Evolutionary conservation across 2,888 invertebrate species (phyloP).

Genomic region (Brenthis hecate): DNA sequence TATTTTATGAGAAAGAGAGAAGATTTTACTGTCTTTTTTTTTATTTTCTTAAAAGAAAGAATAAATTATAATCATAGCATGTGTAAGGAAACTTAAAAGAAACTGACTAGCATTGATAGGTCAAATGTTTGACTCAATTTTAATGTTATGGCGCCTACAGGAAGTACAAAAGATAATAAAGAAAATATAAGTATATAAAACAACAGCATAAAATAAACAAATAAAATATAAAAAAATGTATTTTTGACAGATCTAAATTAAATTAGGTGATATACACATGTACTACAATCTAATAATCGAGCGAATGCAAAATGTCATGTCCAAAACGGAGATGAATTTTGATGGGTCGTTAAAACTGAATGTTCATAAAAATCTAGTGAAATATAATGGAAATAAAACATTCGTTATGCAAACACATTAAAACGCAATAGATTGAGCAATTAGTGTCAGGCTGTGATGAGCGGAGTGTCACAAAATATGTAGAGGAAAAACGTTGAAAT

Average conservation of each 20-base stretch:
- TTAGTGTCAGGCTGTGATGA: constrained; percentile 51
- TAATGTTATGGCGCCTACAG: too few species aligned
- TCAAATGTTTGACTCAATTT: too few species aligned
- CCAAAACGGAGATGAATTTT: constrained; percentile 15
- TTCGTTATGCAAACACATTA: constrained; percentile 62
- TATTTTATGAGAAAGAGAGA: too few species aligned
- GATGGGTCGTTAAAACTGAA: constrained; percentile 22
- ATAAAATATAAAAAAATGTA: too few species aligned
- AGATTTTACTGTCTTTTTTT: too few species aligned
- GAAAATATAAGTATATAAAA: too few species aligned
- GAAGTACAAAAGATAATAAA: too few species aligned
- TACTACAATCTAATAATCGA: neutral
- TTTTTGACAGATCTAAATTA: neutral
- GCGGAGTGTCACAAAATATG: constrained; percentile 36
- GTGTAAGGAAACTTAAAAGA: too few species aligned
- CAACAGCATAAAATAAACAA: too few species aligned
- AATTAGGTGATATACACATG: neutral
- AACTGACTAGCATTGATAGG: too few species aligned
- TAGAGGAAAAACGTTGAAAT: constrained; percentile 42
- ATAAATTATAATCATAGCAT: too few species aligned
- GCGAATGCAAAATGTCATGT: constrained; percentile 5
- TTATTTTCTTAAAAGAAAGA: too few species aligned
- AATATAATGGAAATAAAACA: constrained; percentile 46
- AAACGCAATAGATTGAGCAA: constrained; percentile 74
- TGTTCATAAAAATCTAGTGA: constrained; percentile 20